Evolutionary conservation across 1,140 invertebrate species (phyloP).

Genomic region (Bacillus rossius): DNA sequence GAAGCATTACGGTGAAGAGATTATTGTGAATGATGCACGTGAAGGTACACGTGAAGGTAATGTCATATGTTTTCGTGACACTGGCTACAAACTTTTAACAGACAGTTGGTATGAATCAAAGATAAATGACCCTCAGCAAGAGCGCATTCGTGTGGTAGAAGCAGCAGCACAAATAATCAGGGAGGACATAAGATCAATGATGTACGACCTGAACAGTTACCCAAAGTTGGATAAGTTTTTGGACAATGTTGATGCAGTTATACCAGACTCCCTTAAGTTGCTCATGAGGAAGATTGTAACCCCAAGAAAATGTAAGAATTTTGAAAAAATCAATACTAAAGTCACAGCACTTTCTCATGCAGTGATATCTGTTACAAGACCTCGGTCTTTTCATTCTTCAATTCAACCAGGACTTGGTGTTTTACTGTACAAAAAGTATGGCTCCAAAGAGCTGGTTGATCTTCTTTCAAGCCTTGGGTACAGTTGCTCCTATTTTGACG

Average conservation of each 20-base stretch:
- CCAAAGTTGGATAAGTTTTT: conserved; percentile 18
- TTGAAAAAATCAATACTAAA: conserved; percentile 7
- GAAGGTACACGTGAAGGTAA: too few relatives aligned
- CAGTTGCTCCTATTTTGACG: conserved; percentile 22
- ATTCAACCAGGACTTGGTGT: conserved; percentile 20
- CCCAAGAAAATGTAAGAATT: not conserved
- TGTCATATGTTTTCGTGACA: conserved; percentile 27
- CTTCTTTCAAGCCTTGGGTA: conserved; percentile 24
- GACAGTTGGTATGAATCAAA: conserved; percentile 22
- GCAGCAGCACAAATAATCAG: conserved; percentile 34
- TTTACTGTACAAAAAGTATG: conserved; percentile 25
- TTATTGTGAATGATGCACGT: conserved; percentile 1
- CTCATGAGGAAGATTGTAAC: not conserved
- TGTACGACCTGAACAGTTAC: conserved; percentile 32
- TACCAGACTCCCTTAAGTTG: not conserved
- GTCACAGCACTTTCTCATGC: conserved; percentile 26
- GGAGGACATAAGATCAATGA: conserved; percentile 31
- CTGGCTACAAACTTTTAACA: conserved; percentile 21
- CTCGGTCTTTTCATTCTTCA: conserved; percentile 33
- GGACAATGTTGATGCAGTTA: not conserved
- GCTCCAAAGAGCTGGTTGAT: conserved; percentile 22
- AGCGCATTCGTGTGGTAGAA: conserved; percentile 25
- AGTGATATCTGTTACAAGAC: conserved; percentile 35
- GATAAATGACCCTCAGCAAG: conserved; percentile 10
- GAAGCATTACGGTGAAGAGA: not conserved